Base-by-base conservation (phyloP, 2,797 vertebrate genomes). In the Cryptoblepharus egeriae region DNA sequence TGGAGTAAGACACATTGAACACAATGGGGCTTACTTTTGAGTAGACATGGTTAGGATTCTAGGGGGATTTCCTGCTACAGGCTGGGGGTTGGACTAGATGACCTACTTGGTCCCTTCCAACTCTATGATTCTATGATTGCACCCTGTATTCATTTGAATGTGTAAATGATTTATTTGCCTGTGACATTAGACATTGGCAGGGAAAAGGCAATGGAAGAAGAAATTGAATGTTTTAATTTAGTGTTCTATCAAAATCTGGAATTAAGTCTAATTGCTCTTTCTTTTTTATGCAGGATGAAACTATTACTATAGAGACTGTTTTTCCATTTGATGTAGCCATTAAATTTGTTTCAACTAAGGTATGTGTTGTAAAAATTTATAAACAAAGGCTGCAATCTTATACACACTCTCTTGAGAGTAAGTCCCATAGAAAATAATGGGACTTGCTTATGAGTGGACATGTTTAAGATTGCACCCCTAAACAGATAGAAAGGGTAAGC, bases 261-360 rank as follows among this genome's bases (percentile, higher is more conserved):
- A 45, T 12, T 11, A 64, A 78, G 18, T 18, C 3, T 49, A 61
- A 12, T 84, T 63, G n/a, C 28, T 82, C 32, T 78, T 37, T 6
- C 8, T 84, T 87, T 65, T 68, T 63, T 81, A 0, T 83, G 4
- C 92, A 99, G 98, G 98, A 99, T 95, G 98, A 99, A 95, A 99
- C 96, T 1, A 96, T 97, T 52, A 96, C 96, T 28, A 96, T 97
- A 91, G 97, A 99, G 91, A 98, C 98, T 0, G 96, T 98, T 39
- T 96, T 97, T 89, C 98, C 98, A 4, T 99, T 99, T 88, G 98
- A 98, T 24, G 97, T 98, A 73, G 96, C 97, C 0, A 94, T 96
- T 81, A 98, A 97, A 91, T 97, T 97, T 93, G 95, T 97, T 69
- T 97, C 97, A 52, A 96, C 96, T 37, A 99, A 99, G 97, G 98